Conservation (phyloP, 2,888 invertebrate genomes). For the Tuta absoluta region DNA sequence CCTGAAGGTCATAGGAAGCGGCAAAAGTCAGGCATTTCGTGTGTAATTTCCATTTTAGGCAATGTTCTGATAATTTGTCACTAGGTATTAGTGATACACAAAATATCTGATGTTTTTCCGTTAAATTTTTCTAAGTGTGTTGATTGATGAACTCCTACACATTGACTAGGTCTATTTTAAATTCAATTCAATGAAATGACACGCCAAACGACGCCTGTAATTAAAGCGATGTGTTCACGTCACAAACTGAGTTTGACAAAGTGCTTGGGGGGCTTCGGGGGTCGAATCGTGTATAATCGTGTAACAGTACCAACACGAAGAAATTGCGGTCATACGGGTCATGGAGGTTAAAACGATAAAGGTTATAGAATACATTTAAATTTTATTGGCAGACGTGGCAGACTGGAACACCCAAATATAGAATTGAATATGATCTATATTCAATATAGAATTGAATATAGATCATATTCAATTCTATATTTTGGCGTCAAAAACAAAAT, state of each 20-base stretch:
- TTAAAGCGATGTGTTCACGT: not conserved
- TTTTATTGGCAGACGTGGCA: not conserved
- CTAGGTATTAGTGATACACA: too few species aligned
- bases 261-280: not conserved
- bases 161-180: not conserved
- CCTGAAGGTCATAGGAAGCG: too few species aligned
- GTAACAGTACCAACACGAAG: not conserved
- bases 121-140: too few species aligned
- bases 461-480: too few species aligned
- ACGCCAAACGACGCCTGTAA: not conserved
- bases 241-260: not conserved
- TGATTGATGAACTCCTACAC: not conserved
- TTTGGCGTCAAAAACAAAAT: too few species aligned
- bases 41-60: too few species aligned
- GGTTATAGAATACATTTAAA: not conserved
- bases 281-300: not conserved
- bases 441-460: too few species aligned
- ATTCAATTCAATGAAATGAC: conserved; percentile 2
- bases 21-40: too few species aligned
- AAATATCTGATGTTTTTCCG: too few species aligned
- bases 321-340: not conserved
- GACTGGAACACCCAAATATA: too few species aligned
- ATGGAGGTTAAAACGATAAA: not conserved
- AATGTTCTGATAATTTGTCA: too few species aligned
- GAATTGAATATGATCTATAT: too few species aligned